These are phyloP conservation scores for Orchesella cincta DNA, from an alignment of 1,140 invertebrate genomes.

Conservation along the genomic window DNA sequence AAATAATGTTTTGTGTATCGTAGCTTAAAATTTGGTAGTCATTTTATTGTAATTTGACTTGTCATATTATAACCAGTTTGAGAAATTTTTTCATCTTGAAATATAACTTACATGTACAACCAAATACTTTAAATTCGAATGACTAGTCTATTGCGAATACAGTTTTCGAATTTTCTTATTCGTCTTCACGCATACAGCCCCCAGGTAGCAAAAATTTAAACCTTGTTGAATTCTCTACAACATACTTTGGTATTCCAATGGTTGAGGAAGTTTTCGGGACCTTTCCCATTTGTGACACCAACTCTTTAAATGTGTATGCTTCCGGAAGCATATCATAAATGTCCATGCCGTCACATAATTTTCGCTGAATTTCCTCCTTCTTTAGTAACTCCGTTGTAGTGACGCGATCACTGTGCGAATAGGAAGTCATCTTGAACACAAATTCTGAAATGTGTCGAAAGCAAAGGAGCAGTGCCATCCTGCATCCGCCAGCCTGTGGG, in stretches of 20 bases:
- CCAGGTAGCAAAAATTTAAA: constrained; percentile 34
- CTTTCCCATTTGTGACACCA: constrained; percentile 12
- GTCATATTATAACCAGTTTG: too few relatives aligned
- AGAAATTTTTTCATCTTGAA: too few relatives aligned
- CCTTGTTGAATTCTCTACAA: neutral
- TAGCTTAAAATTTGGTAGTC: too few relatives aligned
- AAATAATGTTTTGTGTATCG: too few relatives aligned
- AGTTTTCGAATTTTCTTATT: too few relatives aligned
- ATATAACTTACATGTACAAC: too few relatives aligned
- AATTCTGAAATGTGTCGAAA: constrained; percentile 35
- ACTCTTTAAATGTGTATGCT: constrained; percentile 30
- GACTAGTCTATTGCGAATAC: too few relatives aligned
- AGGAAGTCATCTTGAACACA: constrained; percentile 37
- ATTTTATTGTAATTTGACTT: too few relatives aligned
- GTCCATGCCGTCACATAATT: constrained; percentile 29
- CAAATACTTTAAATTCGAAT: too few relatives aligned
- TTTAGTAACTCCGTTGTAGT: neutral
- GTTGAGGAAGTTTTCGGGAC: neutral
- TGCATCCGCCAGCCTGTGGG: constrained; percentile 13
- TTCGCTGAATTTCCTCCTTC: constrained; percentile 25
- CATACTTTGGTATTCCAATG: neutral
- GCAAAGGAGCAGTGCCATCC: constrained; percentile 41
- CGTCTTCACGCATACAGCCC: constrained; percentile 33
- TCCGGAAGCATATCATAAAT: constrained; percentile 36
- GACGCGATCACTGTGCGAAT: constrained; percentile 29